A percentile compares a stretch with the other conserved stretches of the same genome.
Evolutionary conservation across 2,797 vertebrate genomes (phyloP).

Genomic region (Protosalanx chinensis): DNA sequence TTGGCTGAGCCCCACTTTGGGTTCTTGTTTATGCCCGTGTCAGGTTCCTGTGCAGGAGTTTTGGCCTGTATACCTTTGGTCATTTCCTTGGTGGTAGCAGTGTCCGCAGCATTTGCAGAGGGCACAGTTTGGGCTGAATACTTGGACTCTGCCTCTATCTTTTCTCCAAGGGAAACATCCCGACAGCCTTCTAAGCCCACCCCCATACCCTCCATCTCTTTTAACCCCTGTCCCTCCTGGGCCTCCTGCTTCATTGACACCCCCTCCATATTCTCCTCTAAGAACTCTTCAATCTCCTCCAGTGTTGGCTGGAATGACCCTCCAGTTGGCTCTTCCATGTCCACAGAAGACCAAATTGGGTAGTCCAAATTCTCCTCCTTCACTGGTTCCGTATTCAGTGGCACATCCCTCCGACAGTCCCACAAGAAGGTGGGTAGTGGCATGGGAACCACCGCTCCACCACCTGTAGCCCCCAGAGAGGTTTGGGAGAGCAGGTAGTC

Average conservation of each 20-base stretch:
- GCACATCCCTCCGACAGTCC: slow-evolving; percentile 68
- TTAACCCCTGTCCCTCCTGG: slow-evolving; percentile 60
- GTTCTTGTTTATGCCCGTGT: slow-evolving; percentile 15
- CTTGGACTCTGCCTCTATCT: slow-evolving; percentile 56
- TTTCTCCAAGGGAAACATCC: slow-evolving; percentile 34
- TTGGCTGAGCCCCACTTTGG: slow-evolving; percentile 53
- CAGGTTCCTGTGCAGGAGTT: slow-evolving; percentile 41
- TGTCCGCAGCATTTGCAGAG: slow-evolving; percentile 41
- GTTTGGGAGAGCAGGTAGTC: slow-evolving; percentile 89
- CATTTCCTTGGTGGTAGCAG: slow-evolving; percentile 53
- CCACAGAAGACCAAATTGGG: slow-evolving; percentile 74
- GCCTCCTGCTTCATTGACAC: slow-evolving; percentile 77
- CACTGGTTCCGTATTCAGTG: slow-evolving; percentile 51
- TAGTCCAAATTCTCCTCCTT: slow-evolving; percentile 86
- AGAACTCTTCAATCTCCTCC: slow-evolving; percentile 89
- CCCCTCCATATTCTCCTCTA: slow-evolving; percentile 87
- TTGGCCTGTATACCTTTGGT: slow-evolving; percentile 56
- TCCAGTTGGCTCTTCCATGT: slow-evolving; percentile 74
- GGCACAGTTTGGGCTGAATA: slow-evolving; percentile 77
- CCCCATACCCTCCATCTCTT: slow-evolving; percentile 71
- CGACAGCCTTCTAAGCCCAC: slow-evolving; percentile 47
- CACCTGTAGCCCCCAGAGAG: slow-evolving; percentile 67
- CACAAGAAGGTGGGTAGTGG: slow-evolving; percentile 73
- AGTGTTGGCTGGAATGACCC: slow-evolving; percentile 84
- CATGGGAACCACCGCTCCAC: slow-evolving; percentile 40